phyloP scores from a whole-genome alignment of 2,797 vertebrate genomes.

The Eutrigla gurnardus region DNA sequence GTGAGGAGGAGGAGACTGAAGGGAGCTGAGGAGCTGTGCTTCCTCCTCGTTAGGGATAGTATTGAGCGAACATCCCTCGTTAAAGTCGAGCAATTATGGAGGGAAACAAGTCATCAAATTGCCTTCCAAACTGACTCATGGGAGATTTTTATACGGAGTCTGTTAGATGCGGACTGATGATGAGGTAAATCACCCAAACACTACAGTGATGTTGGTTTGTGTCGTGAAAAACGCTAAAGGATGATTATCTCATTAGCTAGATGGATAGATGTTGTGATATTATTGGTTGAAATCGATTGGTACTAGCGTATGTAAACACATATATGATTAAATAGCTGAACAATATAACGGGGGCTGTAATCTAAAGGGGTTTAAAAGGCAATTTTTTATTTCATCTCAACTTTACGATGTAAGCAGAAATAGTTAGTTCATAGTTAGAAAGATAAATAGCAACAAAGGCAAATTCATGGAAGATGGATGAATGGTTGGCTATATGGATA shows the following conservation, averaged over 20 bases:
- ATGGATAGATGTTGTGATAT: not conserved
- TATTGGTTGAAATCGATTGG: not conserved
- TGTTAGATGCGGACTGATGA: not conserved
- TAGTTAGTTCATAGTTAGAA: no score
- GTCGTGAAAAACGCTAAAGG: not conserved
- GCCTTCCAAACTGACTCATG: constrained; percentile 1
- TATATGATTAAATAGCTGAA: no score
- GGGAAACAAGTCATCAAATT: constrained; percentile 8
- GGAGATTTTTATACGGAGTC: not conserved
- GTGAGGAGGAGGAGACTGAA: not conserved
- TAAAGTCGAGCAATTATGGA: constrained; percentile 23
- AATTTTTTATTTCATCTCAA: no score
- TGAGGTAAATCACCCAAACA: not conserved
- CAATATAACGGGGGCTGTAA: no score
- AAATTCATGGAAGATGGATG: no score
- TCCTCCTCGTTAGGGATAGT: constrained; percentile 4
- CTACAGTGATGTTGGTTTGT: no score
- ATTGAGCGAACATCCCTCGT: not conserved
- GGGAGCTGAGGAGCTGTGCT: constrained; percentile 2
- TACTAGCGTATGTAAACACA: not conserved
- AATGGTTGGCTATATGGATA: no score
- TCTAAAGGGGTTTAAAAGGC: no score
- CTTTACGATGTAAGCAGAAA: no score
- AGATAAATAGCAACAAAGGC: no score
- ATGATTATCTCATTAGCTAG: not conserved